These are phyloP conservation scores for Bedellia somnulentella DNA, from an alignment of 2,888 invertebrate genomes.

Conservation along the genomic window DNA sequence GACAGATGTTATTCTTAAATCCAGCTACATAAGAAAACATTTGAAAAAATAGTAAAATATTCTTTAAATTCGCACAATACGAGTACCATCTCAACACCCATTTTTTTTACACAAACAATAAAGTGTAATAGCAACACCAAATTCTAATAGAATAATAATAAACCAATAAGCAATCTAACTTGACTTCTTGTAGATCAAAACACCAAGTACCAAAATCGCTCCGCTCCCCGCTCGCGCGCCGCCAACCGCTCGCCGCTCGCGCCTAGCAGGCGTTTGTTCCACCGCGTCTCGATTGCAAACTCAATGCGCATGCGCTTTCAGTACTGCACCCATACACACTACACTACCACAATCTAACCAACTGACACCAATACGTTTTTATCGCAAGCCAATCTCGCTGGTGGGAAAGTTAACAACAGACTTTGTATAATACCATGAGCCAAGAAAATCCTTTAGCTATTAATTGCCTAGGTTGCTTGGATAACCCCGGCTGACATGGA, in stretches of 20 bases:
- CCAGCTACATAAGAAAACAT: too few relatives aligned
- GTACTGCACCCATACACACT: constrained; percentile 35
- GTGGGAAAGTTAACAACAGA: constrained; percentile 47
- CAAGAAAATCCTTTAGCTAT: not conserved
- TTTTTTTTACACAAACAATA: too few relatives aligned
- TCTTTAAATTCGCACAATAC: too few relatives aligned
- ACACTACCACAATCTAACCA: constrained; percentile 43
- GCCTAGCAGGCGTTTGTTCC: constrained; percentile 33
- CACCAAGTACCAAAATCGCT: too few relatives aligned
- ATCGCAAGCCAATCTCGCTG: constrained; percentile 48
- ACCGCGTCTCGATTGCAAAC: constrained; percentile 51
- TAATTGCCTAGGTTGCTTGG: not conserved
- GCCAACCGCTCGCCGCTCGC: not conserved
- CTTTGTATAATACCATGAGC: constrained; percentile 9
- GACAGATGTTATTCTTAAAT: too few relatives aligned
- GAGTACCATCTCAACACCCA: too few relatives aligned
- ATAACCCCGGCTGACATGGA: not conserved
- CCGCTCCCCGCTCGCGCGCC: too few relatives aligned
- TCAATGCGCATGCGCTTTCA: constrained; percentile 51
- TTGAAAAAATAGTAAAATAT: too few relatives aligned
- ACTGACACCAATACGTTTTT: constrained; percentile 58
- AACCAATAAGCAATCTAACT: too few relatives aligned
- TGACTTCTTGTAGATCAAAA: too few relatives aligned
- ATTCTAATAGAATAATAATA: too few relatives aligned
- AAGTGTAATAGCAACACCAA: too few relatives aligned